A percentile compares a stretch with the other conserved stretches of the same genome.
phyloP scores from a whole-genome alignment of 2,888 invertebrate species.

The Machimus rusticus region DNA sequence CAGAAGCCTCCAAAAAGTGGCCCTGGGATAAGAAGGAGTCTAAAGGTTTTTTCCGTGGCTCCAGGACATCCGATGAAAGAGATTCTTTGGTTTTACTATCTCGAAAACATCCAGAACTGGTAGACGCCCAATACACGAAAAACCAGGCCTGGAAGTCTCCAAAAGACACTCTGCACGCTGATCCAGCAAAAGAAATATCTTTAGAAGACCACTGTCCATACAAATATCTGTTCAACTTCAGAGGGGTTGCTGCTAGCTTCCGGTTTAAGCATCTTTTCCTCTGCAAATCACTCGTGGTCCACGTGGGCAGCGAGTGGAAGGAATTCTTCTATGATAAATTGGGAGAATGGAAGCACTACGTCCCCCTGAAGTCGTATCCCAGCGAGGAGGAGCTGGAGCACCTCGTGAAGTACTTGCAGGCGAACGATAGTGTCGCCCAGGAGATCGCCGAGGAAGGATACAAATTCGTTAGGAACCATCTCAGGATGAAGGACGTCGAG shows the following conservation, averaged over 20 bases:
- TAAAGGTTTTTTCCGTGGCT: conserved; percentile 89
- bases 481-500: conserved; percentile 80
- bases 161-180: conserved; percentile 85
- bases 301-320: conserved; percentile 92
- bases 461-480: conserved; percentile 82
- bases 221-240: conserved; percentile 94
- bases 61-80: conserved; percentile 89
- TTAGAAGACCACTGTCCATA: conserved; percentile 93
- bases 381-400: conserved; percentile 74
- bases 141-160: conserved; percentile 99
- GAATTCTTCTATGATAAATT: conserved; percentile 93
- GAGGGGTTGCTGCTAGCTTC: conserved; percentile 97
- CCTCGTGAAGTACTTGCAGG: conserved; percentile 76
- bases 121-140: conserved; percentile 94
- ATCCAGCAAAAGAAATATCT: conserved; percentile 85
- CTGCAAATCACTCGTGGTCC: conserved; percentile 91
- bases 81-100: conserved; percentile 88
- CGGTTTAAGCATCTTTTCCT: conserved; percentile 94
- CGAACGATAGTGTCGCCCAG: conserved; percentile 76
- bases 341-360: conserved; percentile 95
- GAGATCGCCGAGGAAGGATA: conserved; percentile 85
- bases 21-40: conserved; percentile 80
- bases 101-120: conserved; percentile 74
- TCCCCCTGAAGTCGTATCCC: conserved; percentile 79
- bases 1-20: conserved; percentile 69